These are phyloP conservation scores for Drosophila seguyi DNA, from an alignment of 1,140 invertebrate species.

Conservation along the genomic window DNA sequence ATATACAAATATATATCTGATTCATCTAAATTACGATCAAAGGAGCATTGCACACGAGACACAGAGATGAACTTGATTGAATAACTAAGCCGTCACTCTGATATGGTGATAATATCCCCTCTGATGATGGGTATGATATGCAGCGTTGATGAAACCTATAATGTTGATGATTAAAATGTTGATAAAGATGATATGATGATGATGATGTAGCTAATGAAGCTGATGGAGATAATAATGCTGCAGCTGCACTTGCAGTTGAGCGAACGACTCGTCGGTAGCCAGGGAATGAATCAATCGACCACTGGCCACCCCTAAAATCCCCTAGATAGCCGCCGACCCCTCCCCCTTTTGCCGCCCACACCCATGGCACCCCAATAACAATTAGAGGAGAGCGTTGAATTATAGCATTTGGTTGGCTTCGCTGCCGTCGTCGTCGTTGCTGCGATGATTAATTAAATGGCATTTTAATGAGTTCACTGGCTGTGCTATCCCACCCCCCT, in stretches of 20 bases:
- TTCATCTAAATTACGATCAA: constrained; percentile 1
- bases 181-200: background rate
- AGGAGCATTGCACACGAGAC: background rate
- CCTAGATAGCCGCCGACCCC: background rate
- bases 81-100: background rate
- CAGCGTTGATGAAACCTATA: constrained; percentile 27
- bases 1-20: background rate
- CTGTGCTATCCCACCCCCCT: constrained; percentile 1
- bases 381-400: constrained; percentile 68
- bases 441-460: constrained; percentile 81
- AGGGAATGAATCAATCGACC: constrained; percentile 64
- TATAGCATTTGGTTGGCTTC: constrained; percentile 76
- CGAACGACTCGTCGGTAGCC: background rate
- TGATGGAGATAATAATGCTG: constrained; percentile 34
- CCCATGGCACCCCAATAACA: constrained; percentile 33
- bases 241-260: constrained; percentile 29
- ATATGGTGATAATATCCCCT: constrained; percentile 9
- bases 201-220: constrained; percentile 11
- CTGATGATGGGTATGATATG: constrained; percentile 28
- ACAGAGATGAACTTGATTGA: constrained; percentile 7
- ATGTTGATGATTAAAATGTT: constrained; percentile 13
- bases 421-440: constrained; percentile 32
- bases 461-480: constrained; percentile 80
- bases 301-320: constrained; percentile 9
- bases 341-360: background rate